Evolutionary conservation across 2,113 vertebrate species (phyloP).

Genomic region (Hemichromis elongatus): DNA sequence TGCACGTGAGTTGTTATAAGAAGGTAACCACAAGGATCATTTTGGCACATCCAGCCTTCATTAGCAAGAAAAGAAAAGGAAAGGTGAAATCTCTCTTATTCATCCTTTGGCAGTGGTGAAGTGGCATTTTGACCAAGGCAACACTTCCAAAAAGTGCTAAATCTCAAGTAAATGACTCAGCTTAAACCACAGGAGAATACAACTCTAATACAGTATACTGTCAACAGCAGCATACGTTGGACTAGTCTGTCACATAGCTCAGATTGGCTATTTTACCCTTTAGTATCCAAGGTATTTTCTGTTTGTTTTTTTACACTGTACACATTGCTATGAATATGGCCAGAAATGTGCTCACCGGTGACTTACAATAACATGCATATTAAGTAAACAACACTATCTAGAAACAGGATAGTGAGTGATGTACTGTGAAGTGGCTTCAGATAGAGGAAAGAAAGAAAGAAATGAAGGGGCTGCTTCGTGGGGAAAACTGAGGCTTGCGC

Average conservation of each 20-base stretch:
- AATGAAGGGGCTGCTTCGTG: not conserved
- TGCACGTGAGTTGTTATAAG: not conserved
- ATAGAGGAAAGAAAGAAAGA: not conserved
- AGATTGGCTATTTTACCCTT: not conserved
- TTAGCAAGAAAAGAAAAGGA: not conserved
- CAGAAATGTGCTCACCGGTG: conserved; percentile 45
- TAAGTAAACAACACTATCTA: conserved; percentile 48
- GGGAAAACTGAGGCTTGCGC: not conserved
- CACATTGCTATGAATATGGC: conserved; percentile 39
- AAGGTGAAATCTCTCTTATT: conserved; percentile 19
- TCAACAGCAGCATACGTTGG: not conserved
- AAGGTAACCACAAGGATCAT: conserved; percentile 4
- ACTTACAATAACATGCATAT: conserved; percentile 64
- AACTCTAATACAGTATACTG: not conserved
- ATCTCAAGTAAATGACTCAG: conserved; percentile 39
- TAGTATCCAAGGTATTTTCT: not conserved
- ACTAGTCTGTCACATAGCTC: not conserved
- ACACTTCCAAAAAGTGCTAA: conserved; percentile 52
- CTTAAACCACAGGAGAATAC: conserved; percentile 15
- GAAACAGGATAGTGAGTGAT: conserved; percentile 30
- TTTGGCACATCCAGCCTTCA: conserved; percentile 57
- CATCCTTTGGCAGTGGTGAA: conserved; percentile 63
- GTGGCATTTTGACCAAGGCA: conserved; percentile 54
- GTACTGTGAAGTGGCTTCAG: conserved; percentile 9
- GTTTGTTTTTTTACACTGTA: conserved; percentile 10